Evolutionary conservation across 2,888 invertebrate genomes (phyloP).

Genomic region (Pilophorus perplexus): DNA sequence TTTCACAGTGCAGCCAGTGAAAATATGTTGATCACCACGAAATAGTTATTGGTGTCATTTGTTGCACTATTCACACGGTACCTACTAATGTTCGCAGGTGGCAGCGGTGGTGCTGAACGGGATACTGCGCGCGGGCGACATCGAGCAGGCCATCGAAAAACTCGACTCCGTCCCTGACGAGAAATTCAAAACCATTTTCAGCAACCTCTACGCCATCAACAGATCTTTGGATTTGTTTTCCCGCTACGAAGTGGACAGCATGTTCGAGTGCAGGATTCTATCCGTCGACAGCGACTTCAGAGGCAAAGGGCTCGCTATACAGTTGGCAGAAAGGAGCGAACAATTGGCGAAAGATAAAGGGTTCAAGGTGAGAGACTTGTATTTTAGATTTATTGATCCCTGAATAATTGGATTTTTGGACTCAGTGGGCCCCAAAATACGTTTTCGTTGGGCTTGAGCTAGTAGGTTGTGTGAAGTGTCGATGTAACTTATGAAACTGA

Average conservation of each 20-base stretch:
- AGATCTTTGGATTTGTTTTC: conserved; percentile 67
- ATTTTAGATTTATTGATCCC: too few relatives aligned
- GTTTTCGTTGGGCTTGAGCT: too few relatives aligned
- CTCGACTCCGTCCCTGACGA: conserved; percentile 65
- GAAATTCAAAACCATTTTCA: conserved; percentile 75
- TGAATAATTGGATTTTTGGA: too few relatives aligned
- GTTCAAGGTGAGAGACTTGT: conserved; percentile 62
- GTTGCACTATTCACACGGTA: too few relatives aligned
- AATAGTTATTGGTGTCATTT: too few relatives aligned
- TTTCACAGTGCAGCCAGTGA: background rate
- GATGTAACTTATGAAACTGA: too few relatives aligned
- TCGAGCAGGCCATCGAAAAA: conserved; percentile 66
- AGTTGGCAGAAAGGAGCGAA: conserved; percentile 66
- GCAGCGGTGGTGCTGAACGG: conserved; percentile 77
- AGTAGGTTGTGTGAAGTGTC: too few relatives aligned
- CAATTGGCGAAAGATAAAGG: conserved; percentile 64
- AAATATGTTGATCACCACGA: too few relatives aligned
- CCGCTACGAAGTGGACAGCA: conserved; percentile 64
- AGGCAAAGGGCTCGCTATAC: conserved; percentile 71
- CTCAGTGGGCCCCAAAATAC: too few relatives aligned
- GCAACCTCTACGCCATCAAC: conserved; percentile 69
- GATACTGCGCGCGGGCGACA: conserved; percentile 68
- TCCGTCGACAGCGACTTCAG: conserved; percentile 70
- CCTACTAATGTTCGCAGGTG: too few relatives aligned
- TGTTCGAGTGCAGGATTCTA: conserved; percentile 77